Evolutionary conservation across 2,113 vertebrate genomes (phyloP).

Genomic region (Malurus elegans): DNA sequence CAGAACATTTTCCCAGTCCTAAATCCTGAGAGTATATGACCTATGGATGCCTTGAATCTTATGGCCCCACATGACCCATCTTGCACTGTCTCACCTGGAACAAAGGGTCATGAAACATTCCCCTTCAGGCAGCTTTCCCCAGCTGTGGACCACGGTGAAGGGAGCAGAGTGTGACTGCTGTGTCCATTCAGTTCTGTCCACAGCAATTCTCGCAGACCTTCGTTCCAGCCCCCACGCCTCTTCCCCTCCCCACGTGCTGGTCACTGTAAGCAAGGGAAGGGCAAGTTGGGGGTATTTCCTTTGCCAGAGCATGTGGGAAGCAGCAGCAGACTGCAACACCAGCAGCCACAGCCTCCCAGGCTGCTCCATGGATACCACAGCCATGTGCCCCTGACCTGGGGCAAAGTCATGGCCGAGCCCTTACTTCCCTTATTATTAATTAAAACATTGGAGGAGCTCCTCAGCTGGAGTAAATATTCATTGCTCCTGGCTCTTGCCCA

Average conservation of each 20-base stretch:
- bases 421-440: constrained; percentile 5
- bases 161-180: not conserved
- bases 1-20: not conserved
- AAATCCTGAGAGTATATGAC: not conserved
- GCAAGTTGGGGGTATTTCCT: not conserved
- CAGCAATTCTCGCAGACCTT: not conserved
- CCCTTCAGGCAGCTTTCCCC: not conserved
- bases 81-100: not conserved
- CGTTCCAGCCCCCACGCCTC: not conserved
- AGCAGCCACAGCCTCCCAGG: not conserved
- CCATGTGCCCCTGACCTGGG: not conserved
- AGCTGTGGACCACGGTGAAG: not conserved
- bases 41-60: not conserved
- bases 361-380: not conserved
- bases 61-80: not conserved
- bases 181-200: not conserved
- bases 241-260: not conserved
- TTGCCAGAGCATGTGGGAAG: not conserved
- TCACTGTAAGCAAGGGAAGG: not conserved
- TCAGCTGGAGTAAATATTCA: not conserved
- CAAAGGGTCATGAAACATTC: not conserved
- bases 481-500: not conserved
- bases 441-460: not conserved
- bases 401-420: not conserved
- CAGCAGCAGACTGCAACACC: not conserved